These are phyloP conservation scores for Nipponia nippon DNA, from an alignment of 2,113 vertebrate species.

Conservation along the genomic window DNA sequence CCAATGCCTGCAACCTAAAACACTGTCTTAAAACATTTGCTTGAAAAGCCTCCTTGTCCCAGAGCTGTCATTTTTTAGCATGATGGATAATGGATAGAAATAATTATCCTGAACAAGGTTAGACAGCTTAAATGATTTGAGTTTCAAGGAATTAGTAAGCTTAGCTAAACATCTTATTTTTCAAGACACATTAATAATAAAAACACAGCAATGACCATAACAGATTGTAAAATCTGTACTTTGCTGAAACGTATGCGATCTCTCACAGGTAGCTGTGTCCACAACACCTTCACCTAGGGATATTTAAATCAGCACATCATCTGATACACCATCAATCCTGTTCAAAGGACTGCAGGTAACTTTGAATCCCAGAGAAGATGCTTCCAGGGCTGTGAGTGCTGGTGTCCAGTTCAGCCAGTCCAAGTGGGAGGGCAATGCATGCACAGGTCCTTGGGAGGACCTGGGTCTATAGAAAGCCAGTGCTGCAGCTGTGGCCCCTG, in stretches of 20 bases:
- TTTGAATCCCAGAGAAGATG: conserved; percentile 68
- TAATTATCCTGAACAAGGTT: conserved; percentile 76
- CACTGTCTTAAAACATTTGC: conserved; percentile 79
- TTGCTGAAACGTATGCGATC: background rate
- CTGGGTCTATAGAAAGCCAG: background rate
- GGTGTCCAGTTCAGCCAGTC: background rate
- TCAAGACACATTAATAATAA: conserved; percentile 56
- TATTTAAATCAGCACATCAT: conserved; percentile 69
- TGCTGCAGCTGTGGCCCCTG: background rate
- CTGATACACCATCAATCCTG: conserved; percentile 59
- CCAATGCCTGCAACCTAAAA: conserved; percentile 73
- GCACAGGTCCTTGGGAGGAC: accelerated
- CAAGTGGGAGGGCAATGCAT: background rate
- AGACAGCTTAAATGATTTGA: conserved; percentile 77
- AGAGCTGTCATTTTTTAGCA: conserved; percentile 77
- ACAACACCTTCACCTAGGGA: conserved; percentile 65
- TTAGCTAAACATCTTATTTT: conserved; percentile 76
- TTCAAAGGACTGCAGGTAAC: conserved; percentile 68
- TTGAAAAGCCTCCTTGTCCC: conserved; percentile 77
- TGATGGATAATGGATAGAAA: conserved; percentile 80
- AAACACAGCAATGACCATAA: background rate
- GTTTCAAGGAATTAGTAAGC: conserved; percentile 75
- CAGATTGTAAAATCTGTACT: background rate
- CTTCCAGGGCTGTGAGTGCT: conserved; percentile 64
- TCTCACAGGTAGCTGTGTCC: conserved; percentile 69